Percentiles rank a stretch among this genome's conserved stretches.
These are phyloP conservation scores for Aviceda subcristata DNA, from an alignment of 2,113 vertebrate genomes.

Conservation along the genomic window DNA sequence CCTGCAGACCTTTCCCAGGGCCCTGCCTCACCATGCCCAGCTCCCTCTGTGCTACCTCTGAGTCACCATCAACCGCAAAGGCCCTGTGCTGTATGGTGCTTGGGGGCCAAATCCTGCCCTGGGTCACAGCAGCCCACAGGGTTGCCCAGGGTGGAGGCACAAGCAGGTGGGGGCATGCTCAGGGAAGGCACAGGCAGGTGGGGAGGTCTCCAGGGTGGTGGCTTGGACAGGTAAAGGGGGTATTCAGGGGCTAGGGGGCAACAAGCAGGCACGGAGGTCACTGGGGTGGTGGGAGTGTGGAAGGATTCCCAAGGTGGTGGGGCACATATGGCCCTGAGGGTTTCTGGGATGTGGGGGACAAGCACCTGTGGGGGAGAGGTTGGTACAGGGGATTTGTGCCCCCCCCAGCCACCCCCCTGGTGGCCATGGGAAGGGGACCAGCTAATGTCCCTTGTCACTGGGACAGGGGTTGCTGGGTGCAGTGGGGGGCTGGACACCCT, in stretches of 20 bases:
- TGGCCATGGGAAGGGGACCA: not conserved
- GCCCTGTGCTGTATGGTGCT: not conserved
- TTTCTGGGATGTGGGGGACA: not conserved
- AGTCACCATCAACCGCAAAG: not conserved
- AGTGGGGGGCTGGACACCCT: not conserved
- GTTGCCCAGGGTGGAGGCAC: not conserved
- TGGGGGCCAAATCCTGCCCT: not conserved
- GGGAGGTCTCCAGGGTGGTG: not conserved
- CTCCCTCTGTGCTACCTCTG: not conserved
- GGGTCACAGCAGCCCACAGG: not conserved
- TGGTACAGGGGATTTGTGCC: not conserved
- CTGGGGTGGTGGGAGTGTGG: not conserved
- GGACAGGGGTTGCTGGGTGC: not conserved
- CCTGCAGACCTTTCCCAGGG: not conserved
- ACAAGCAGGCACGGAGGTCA: not conserved
- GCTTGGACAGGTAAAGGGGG: not conserved
- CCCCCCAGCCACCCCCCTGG: fast-evolving
- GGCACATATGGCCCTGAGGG: fast-evolving
- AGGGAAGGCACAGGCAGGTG: not conserved
- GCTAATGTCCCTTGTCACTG: not conserved
- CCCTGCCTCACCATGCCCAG: not conserved
- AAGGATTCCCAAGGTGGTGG: not conserved
- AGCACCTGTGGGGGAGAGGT: not conserved
- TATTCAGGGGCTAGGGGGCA: not conserved
- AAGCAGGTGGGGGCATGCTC: not conserved